Evolutionary conservation across 2,797 vertebrate genomes (phyloP).

Genomic region (Antennarius maculatus): DNA sequence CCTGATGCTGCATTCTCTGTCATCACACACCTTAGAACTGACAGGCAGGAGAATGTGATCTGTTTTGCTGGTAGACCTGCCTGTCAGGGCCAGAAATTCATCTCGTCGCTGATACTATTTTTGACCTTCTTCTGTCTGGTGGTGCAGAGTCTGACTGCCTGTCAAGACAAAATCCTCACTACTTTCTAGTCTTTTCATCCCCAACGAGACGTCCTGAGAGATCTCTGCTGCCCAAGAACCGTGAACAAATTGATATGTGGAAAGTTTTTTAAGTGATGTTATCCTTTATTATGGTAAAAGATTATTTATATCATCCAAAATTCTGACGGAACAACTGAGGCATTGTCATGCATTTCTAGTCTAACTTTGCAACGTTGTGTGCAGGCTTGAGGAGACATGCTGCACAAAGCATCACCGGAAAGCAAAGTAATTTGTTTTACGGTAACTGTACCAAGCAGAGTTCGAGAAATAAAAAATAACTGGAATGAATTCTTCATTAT

Average conservation of each 20-base stretch:
- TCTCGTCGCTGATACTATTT: conserved; percentile 38
- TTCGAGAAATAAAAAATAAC: conserved; percentile 4
- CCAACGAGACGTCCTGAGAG: conserved; percentile 1
- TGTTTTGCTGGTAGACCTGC: conserved; percentile 30
- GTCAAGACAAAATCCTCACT: conserved; percentile 18
- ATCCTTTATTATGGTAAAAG: background rate
- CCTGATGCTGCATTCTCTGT: conserved; percentile 29
- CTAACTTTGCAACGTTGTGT: conserved; percentile 18
- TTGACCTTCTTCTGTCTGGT: conserved; percentile 34
- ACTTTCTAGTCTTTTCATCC: conserved; percentile 26
- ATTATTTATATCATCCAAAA: background rate
- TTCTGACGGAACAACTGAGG: conserved; percentile 4
- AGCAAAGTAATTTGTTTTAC: conserved; percentile 24
- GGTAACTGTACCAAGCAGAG: conserved; percentile 19
- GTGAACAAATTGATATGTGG: background rate
- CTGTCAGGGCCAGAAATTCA: conserved; percentile 47
- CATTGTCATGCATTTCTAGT: conserved; percentile 28
- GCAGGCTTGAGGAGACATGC: conserved; percentile 40
- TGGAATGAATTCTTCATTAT: conserved; percentile 8
- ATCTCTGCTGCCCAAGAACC: background rate
- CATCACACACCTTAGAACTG: conserved; percentile 41
- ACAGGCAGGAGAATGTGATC: conserved; percentile 47
- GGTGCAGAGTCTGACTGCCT: conserved; percentile 15
- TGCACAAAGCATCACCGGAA: conserved; percentile 33
- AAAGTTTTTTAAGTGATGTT: conserved; percentile 2